These are phyloP conservation scores for Pediacus dermestoides DNA, from an alignment of 2,888 invertebrate species.

Conservation along the genomic window DNA sequence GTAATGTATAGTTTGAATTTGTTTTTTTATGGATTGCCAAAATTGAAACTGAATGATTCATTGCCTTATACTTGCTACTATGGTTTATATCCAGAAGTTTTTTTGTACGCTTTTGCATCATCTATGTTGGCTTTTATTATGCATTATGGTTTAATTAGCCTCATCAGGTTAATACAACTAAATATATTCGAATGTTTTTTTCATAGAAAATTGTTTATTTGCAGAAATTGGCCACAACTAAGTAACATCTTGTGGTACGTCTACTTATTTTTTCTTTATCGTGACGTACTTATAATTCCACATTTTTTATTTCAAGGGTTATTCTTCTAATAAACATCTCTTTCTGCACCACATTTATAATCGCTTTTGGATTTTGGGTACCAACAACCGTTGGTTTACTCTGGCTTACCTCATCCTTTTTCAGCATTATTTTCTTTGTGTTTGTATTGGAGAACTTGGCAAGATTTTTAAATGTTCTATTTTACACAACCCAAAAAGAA, in stretches of 20 bases:
- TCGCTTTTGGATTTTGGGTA: constrained; percentile 34
- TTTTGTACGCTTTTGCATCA: constrained; percentile 21
- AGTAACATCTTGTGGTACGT: too few species aligned
- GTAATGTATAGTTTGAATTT: constrained; percentile 24
- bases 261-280: too few species aligned
- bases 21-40: constrained; percentile 27
- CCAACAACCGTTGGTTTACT: constrained; percentile 27
- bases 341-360: constrained; percentile 10
- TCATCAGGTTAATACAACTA: constrained; percentile 23
- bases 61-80: constrained; percentile 24
- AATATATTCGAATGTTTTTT: too few species aligned
- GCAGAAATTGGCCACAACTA: too few species aligned
- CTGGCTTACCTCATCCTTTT: constrained; percentile 28
- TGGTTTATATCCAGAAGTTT: constrained; percentile 15
- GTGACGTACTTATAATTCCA: too few species aligned
- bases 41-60: constrained; percentile 27
- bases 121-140: constrained; percentile 22
- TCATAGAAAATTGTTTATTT: too few species aligned
- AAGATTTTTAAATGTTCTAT: constrained; percentile 9
- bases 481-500: background rate
- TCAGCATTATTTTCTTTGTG: constrained; percentile 24
- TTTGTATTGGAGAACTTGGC: constrained; percentile 29
- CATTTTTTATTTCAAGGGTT: too few species aligned
- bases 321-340: too few species aligned
- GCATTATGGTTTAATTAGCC: constrained; percentile 28